phyloP scores from a whole-genome alignment of 1,140 invertebrate genomes.

The Gryllus bimaculatus region DNA sequence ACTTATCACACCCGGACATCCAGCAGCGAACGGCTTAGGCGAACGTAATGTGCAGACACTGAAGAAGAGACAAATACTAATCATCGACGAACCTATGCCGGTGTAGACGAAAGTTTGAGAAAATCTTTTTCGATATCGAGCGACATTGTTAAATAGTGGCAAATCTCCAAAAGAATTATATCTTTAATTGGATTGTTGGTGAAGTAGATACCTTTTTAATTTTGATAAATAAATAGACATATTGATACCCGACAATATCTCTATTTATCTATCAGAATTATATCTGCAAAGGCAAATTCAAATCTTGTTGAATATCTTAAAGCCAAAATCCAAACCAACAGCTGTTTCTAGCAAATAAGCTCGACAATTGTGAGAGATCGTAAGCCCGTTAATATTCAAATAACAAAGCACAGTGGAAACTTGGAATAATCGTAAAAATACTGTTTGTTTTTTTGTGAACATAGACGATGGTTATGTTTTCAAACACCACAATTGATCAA shows the following conservation, averaged over 20 bases:
- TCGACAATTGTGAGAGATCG: not conserved
- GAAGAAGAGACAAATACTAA: constrained; percentile 22
- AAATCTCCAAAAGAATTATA: not conserved
- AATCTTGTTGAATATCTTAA: not conserved
- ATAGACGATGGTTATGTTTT: not conserved
- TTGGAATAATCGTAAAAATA: not conserved
- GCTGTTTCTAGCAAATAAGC: not conserved
- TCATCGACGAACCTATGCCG: not conserved
- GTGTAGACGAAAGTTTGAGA: not conserved
- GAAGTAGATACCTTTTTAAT: too few relatives aligned
- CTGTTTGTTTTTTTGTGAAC: not conserved
- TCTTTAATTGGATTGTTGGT: too few relatives aligned
- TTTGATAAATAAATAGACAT: too few relatives aligned
- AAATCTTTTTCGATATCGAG: not conserved
- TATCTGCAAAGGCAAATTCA: not conserved
- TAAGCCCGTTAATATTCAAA: not conserved
- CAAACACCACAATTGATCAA: not conserved
- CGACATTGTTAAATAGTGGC: not conserved
- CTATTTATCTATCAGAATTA: too few relatives aligned
- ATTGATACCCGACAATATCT: too few relatives aligned
- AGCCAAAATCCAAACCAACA: not conserved
- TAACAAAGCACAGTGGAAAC: not conserved
- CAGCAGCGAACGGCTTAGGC: constrained; percentile 29
- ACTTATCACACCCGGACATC: constrained; percentile 27
- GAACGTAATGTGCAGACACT: constrained; percentile 31